Evolutionary conservation across 2,888 invertebrate species (phyloP).

Genomic region (Panorpa germanica): DNA sequence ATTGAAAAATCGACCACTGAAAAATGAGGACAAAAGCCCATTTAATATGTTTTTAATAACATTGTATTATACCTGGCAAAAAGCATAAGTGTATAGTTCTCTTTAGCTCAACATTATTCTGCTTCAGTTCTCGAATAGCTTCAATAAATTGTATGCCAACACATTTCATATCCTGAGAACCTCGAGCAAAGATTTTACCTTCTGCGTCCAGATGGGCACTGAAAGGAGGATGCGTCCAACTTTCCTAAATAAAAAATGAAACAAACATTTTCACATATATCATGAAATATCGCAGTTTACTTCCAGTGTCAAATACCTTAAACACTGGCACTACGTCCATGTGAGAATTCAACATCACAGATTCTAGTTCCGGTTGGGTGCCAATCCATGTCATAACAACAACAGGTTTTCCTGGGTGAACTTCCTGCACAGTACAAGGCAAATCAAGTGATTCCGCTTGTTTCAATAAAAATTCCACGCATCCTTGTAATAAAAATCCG

Average conservation of each 20-base stretch:
- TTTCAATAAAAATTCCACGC: constrained; percentile 23
- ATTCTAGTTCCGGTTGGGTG: constrained; percentile 41
- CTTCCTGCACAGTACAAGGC: constrained; percentile 23
- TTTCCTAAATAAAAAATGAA: constrained; percentile 39
- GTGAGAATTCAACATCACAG: constrained; percentile 80
- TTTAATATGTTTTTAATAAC: too few species aligned
- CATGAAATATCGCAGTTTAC: too few species aligned
- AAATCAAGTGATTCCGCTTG: constrained; percentile 32
- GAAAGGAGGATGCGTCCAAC: constrained; percentile 84
- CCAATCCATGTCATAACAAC: constrained; percentile 74
- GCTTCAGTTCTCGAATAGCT: constrained; percentile 41
- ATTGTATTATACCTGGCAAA: constrained; percentile 29
- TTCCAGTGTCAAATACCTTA: constrained; percentile 47
- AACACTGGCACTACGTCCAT: constrained; percentile 96
- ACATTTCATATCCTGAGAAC: constrained; percentile 77
- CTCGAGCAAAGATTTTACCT: constrained; percentile 76
- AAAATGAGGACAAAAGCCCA: too few species aligned
- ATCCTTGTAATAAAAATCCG: too few species aligned
- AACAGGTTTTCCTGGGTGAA: constrained; percentile 46
- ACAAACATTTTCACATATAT: too few species aligned
- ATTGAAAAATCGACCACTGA: too few species aligned
- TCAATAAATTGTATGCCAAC: constrained; percentile 58
- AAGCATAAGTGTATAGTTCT: too few species aligned
- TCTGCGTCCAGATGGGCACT: constrained; percentile 64
- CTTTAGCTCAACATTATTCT: constrained; percentile 28